phyloP scores from a whole-genome alignment of 2,113 vertebrate species.

The Riparia riparia region DNA sequence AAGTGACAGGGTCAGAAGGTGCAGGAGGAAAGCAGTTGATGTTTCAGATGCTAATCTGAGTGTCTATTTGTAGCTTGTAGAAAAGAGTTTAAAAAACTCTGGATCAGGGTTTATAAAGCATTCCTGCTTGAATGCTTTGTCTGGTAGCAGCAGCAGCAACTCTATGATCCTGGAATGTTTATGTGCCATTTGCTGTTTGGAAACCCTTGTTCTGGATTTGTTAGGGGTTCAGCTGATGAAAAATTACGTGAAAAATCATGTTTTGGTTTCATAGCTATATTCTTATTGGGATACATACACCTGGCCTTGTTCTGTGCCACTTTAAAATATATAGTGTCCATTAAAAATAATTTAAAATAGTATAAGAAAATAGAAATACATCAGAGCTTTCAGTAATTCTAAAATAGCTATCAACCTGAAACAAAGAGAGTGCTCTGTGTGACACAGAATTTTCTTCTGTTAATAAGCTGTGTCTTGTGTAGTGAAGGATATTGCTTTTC shows the following conservation, averaged over 20 bases:
- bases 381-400: not conserved
- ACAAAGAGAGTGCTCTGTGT: not conserved
- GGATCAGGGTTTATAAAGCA: not conserved
- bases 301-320: not conserved
- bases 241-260: not conserved
- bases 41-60: not conserved
- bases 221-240: not conserved
- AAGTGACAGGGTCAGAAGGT: not conserved
- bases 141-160: not conserved
- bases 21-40: not conserved
- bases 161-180: not conserved
- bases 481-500: not conserved
- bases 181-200: not conserved
- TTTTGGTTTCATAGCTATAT: not conserved
- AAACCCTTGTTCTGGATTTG: not conserved
- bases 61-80: not conserved
- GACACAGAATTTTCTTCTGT: not conserved
- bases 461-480: rapidly evolving
- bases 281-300: not conserved
- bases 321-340: not conserved
- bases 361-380: not conserved
- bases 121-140: not conserved
- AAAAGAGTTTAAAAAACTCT: not conserved
- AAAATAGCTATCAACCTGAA: not conserved
- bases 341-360: not conserved